Evolutionary conservation across 2,797 vertebrate species (phyloP).

Genomic region (Tenualosa ilisha): DNA sequence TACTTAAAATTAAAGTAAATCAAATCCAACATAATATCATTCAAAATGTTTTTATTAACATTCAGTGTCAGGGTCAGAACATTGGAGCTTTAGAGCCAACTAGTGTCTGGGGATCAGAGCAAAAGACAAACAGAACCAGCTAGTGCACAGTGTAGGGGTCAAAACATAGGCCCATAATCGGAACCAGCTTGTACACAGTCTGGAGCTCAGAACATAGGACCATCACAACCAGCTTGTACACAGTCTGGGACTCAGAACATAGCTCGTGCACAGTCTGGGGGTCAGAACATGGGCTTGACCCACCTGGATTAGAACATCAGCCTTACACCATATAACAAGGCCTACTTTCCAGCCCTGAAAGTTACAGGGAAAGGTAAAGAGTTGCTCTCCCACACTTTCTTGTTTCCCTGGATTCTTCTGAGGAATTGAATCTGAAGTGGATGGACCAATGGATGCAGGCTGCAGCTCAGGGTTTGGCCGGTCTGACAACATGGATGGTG

Average conservation of each 20-base stretch:
- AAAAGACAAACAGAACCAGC: neutral
- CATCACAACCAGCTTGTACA: neutral
- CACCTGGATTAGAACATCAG: constrained; percentile 21
- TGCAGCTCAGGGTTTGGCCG: neutral
- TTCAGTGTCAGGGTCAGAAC: neutral
- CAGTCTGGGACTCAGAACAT: neutral
- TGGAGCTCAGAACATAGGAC: neutral
- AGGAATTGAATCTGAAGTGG: constrained; percentile 21
- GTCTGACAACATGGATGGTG: neutral
- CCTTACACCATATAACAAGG: neutral
- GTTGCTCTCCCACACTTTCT: neutral
- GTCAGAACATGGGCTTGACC: neutral
- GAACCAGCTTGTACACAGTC: too few relatives aligned
- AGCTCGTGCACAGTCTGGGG: too few relatives aligned
- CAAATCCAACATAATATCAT: neutral
- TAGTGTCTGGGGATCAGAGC: neutral
- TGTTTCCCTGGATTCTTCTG: constrained; percentile 25
- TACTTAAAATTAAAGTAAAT: neutral
- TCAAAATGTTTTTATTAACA: constrained; percentile 25
- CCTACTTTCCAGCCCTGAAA: neutral
- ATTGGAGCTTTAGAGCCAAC: constrained; percentile 16
- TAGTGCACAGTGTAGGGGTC: neutral
- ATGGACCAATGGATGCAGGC: constrained; percentile 12
- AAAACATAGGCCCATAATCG: neutral
- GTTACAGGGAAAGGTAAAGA: neutral